These are phyloP conservation scores for Ectropis crepuscularia DNA, from an alignment of 2,888 invertebrate genomes.

Conservation along the genomic window DNA sequence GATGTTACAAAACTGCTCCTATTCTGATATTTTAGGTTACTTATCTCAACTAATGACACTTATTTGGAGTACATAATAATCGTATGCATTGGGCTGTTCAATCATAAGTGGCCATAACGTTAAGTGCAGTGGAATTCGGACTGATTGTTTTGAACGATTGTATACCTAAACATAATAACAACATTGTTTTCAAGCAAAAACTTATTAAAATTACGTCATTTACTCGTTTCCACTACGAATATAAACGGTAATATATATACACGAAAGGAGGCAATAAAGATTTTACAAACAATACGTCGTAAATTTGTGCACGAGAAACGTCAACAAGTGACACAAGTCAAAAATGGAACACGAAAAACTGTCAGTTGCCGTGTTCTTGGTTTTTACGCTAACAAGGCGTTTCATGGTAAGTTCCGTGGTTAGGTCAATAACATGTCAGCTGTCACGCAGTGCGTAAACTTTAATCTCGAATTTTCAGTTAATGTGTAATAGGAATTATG, in stretches of 20 bases:
- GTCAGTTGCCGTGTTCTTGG: slow-evolving; percentile 22
- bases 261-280: neutral
- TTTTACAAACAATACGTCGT: slow-evolving; percentile 1
- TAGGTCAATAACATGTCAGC: slow-evolving; percentile 7
- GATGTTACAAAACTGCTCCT: slow-evolving; percentile 25
- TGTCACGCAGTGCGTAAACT: slow-evolving; percentile 7
- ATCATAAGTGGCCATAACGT: slow-evolving; percentile 22
- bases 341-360: slow-evolving; percentile 22
- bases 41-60: slow-evolving; percentile 8
- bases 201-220: slow-evolving; percentile 25
- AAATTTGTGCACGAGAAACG: slow-evolving; percentile 15
- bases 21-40: slow-evolving; percentile 38
- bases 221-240: slow-evolving; percentile 10
- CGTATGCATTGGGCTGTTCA: slow-evolving; percentile 17
- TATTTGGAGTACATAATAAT: slow-evolving; percentile 14
- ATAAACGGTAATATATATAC: slow-evolving; percentile 8
- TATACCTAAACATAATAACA: too few species aligned
- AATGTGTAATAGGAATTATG: too few species aligned
- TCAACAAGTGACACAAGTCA: slow-evolving; percentile 27
- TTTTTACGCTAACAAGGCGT: slow-evolving; percentile 28
- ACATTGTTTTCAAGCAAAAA: slow-evolving; percentile 7
- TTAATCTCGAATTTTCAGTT: too few species aligned
- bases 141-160: too few species aligned
- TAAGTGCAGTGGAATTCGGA: slow-evolving; percentile 19
- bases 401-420: too few species aligned